Conservation (phyloP, 2,888 invertebrate genomes). For the Ernsta delagoae region DNA sequence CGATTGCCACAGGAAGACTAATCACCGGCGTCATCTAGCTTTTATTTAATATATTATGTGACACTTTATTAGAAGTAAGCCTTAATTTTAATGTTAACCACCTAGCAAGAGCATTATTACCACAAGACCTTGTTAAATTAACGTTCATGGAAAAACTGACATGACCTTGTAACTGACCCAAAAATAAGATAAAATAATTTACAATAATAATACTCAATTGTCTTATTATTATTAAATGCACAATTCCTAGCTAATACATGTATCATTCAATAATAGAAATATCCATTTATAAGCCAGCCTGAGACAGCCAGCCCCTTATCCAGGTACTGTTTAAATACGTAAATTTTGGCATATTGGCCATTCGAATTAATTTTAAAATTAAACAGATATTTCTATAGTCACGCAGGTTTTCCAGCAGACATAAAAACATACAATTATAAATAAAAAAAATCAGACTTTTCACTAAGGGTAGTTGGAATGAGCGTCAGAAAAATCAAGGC, state of each 20-base stretch:
- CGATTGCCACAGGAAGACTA: conserved; percentile 78
- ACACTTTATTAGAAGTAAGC: conserved; percentile 36
- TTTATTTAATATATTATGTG: conserved; percentile 32
- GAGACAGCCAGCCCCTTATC: background rate
- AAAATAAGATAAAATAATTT: background rate
- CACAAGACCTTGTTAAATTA: conserved; percentile 25
- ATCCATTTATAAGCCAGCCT: background rate
- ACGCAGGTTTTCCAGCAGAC: conserved; percentile 19
- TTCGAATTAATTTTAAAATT: no score
- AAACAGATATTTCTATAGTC: conserved; percentile 13
- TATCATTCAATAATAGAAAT: conserved; percentile 10
- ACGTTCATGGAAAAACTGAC: conserved; percentile 22
- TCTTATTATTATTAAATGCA: conserved; percentile 24
- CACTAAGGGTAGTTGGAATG: conserved; percentile 34
- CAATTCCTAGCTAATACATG: conserved; percentile 1
- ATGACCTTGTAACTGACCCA: background rate
- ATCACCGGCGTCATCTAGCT: conserved; percentile 43
- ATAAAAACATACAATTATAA: conserved; percentile 10
- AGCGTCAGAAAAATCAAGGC: conserved; percentile 37
- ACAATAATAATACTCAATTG: background rate
- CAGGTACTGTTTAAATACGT: background rate
- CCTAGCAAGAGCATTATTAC: conserved; percentile 29
- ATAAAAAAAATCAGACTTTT: conserved; percentile 38
- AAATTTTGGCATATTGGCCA: background rate
- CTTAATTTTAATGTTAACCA: conserved; percentile 38